Conservation (phyloP, 1,140 invertebrate genomes). For the Drosophila ohnishii region DNA sequence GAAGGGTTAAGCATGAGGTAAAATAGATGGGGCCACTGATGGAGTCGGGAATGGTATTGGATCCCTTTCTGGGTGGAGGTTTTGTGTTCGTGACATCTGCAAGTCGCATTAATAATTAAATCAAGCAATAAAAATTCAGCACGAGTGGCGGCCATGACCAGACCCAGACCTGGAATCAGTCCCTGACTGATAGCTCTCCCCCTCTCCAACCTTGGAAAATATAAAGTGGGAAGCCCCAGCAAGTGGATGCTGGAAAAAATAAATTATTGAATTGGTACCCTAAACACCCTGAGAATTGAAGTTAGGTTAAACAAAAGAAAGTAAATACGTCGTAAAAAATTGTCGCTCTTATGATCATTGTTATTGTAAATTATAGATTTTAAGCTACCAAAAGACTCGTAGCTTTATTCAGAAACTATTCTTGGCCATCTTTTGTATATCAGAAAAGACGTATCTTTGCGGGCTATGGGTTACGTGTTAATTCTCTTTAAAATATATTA, state of each 20-base stretch:
- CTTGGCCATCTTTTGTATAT: neutral
- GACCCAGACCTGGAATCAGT: constrained; percentile 25
- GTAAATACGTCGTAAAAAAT: too few species aligned
- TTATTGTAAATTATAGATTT: too few species aligned
- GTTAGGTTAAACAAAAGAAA: neutral
- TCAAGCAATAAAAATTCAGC: constrained; percentile 81
- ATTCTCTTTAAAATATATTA: too few species aligned
- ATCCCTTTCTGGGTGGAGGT: constrained; percentile 16
- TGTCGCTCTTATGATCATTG: neutral
- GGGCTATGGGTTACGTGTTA: too few species aligned
- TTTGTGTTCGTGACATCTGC: constrained; percentile 77
- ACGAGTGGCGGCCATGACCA: constrained; percentile 59
- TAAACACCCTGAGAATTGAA: constrained; percentile 4
- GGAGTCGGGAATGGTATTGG: constrained; percentile 15
- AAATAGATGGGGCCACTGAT: constrained; percentile 31
- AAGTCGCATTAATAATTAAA: constrained; percentile 81
- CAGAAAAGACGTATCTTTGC: neutral
- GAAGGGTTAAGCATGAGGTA: constrained; percentile 70
- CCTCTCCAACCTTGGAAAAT: neutral
- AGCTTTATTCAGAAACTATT: too few species aligned
- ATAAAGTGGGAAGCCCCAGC: neutral
- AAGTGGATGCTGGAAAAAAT: constrained; percentile 13
- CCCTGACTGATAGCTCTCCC: constrained; percentile 26
- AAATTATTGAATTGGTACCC: constrained; percentile 1
- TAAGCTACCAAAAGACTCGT: too few species aligned